Percentiles rank a stretch among this genome's conserved stretches.
These are phyloP conservation scores for Lophotriccus pileatus DNA, from an alignment of 2,797 vertebrate species.

Conservation along the genomic window DNA sequence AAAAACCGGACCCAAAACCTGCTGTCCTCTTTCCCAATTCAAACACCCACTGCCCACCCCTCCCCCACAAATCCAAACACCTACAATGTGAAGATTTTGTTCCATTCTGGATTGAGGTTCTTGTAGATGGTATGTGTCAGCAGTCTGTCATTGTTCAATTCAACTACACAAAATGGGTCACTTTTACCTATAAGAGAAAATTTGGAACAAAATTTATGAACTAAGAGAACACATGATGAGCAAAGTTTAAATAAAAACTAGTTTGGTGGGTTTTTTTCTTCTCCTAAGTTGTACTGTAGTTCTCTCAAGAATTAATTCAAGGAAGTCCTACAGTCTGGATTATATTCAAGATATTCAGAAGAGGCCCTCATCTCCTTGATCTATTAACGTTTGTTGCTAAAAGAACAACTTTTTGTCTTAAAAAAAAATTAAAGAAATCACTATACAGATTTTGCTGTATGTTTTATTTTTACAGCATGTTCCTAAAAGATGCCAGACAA, in stretches of 20 bases:
- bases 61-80: constrained; percentile 59
- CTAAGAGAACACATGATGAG: neutral
- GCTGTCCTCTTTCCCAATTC: neutral
- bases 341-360: neutral
- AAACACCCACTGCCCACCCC: too few relatives aligned
- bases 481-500: neutral
- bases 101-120: constrained; percentile 98
- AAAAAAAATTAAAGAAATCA: neutral
- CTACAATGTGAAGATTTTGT: constrained; percentile 99
- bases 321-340: neutral
- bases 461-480: neutral
- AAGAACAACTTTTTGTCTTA: neutral
- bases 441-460: neutral
- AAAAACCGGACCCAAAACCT: neutral
- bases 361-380: neutral
- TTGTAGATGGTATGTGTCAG: constrained; percentile 97
- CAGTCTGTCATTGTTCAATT: constrained; percentile 94
- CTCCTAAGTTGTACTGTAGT: neutral
- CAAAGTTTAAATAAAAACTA: neutral
- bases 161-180: constrained; percentile 97
- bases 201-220: neutral
- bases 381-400: neutral
- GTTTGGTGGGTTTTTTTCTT: fast-evolving
- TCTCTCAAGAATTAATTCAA: neutral
- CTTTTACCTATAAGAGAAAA: constrained; percentile 86